These are phyloP conservation scores for Cephalopachus bancanus DNA, from an alignment of 2,797 vertebrate species.

Conservation along the genomic window DNA sequence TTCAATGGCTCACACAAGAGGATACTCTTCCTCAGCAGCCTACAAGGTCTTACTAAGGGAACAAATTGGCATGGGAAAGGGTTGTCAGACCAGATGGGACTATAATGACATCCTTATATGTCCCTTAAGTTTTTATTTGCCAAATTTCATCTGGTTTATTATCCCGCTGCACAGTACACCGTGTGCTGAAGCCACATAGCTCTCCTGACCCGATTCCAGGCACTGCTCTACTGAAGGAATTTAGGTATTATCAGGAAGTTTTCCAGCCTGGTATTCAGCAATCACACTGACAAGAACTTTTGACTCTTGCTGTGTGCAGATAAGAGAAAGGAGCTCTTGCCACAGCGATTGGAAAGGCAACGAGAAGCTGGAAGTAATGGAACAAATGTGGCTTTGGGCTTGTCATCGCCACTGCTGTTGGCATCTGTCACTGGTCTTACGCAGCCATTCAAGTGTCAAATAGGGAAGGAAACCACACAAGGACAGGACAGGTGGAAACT, in stretches of 20 bases:
- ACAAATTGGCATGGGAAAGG: background rate
- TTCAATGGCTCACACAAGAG: background rate
- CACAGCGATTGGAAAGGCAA: conserved; percentile 73
- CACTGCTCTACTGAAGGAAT: conserved; percentile 68
- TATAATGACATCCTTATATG: background rate
- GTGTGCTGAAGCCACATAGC: conserved; percentile 42
- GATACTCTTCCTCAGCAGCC: fast-evolving
- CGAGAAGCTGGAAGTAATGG: conserved; percentile 84
- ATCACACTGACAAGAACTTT: conserved; percentile 86
- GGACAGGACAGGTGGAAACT: conserved; percentile 78
- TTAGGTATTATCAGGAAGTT: conserved; percentile 76
- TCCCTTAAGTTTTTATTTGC: background rate
- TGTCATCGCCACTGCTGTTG: conserved; percentile 91
- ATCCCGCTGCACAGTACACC: background rate
- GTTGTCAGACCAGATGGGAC: background rate
- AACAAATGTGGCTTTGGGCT: conserved; percentile 86
- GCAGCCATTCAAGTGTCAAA: conserved; percentile 84
- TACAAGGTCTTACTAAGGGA: background rate
- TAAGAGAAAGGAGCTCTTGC: conserved; percentile 87
- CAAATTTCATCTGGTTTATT: conserved; percentile 47
- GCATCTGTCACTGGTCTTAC: conserved; percentile 91
- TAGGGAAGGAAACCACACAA: conserved; percentile 81
- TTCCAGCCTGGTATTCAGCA: conserved; percentile 60
- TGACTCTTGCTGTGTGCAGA: conserved; percentile 86
- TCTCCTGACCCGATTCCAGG: conserved; percentile 49